A percentile compares a stretch with the other conserved stretches of the same genome.
Conservation (phyloP, 1,140 invertebrate species). For the Trichonephila clavipes region DNA sequence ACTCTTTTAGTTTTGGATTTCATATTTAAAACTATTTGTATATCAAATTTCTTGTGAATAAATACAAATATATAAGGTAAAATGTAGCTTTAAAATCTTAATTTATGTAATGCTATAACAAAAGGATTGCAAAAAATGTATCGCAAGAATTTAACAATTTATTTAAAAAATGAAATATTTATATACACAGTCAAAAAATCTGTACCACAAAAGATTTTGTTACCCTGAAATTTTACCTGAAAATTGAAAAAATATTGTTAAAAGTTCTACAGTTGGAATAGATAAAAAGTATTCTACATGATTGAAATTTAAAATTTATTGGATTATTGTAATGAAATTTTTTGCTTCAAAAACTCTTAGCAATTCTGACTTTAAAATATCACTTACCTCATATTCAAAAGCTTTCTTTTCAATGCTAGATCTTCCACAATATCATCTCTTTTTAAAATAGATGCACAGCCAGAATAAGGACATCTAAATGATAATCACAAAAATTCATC, state of each 20-base stretch:
- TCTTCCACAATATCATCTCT: constrained; percentile 43
- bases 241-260: too few species aligned
- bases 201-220: too few species aligned
- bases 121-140: too few species aligned
- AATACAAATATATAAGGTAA: too few species aligned
- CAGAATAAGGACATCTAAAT: constrained; percentile 53
- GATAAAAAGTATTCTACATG: background rate
- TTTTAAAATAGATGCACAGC: background rate
- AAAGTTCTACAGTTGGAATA: too few species aligned
- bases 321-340: background rate
- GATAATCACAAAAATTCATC: background rate
- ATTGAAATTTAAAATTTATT: background rate
- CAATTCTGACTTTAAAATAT: background rate
- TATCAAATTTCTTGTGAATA: background rate
- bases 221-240: too few species aligned
- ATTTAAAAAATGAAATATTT: too few species aligned
- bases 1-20: background rate
- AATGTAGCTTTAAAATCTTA: too few species aligned
- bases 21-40: too few species aligned
- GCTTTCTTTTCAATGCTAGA: constrained; percentile 42
- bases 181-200: too few species aligned
- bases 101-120: too few species aligned
- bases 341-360: background rate
- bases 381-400: constrained; percentile 19
- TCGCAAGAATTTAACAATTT: too few species aligned